Base-by-base conservation (phyloP, 2,113 vertebrate species). In the Phaetusa simplex region DNA sequence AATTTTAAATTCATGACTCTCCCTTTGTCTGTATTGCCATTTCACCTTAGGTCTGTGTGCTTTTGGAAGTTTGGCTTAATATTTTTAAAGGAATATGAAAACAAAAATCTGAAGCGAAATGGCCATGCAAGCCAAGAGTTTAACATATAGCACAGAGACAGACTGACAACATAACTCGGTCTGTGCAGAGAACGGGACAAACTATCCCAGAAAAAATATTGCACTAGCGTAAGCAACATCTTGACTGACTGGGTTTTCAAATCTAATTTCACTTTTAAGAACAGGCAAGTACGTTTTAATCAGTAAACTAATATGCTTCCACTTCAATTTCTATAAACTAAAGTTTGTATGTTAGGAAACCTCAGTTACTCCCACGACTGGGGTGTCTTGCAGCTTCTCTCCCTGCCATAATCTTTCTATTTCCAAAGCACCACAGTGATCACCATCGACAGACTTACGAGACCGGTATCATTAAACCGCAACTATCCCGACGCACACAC, bases 111-210 rank as follows among this genome's bases (percentile, higher is more conserved):
- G 7, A 52, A 52, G 11, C 9, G 20, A 65, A 70, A 72, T 5
- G 55, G 74, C 26, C 18, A 3, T 0, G 10, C n/a, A 77, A 85
- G 82, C 23, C 30, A 83, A 61, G 86, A 47, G 29, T 32, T 38
- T 16, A 61, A 40, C 21, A 19, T 9, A 4, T 1, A 47, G 69
- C 0, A 3, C 0, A 0, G n/a, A 17, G 65, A 74, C 40, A 34
- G 55, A 20, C 6, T 4, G 26, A 38, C 36, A 38, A 53, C 6
- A 1, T 16, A n/a, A 72, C 21, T 32, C 1, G 0, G 32, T 18
- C 58, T 34, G 43, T 14, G 24, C 34, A 43, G 26, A 55, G 42
- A 86, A 81, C 0, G 0, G 52, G 38, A 70, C 65, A 61, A 62
- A 86, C 67, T 0, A 17, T 1, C 36, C 12, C 47, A 36, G 4